Evolutionary conservation across 2,113 vertebrate species (phyloP).

Genomic region (Rhipidura dahli): DNA sequence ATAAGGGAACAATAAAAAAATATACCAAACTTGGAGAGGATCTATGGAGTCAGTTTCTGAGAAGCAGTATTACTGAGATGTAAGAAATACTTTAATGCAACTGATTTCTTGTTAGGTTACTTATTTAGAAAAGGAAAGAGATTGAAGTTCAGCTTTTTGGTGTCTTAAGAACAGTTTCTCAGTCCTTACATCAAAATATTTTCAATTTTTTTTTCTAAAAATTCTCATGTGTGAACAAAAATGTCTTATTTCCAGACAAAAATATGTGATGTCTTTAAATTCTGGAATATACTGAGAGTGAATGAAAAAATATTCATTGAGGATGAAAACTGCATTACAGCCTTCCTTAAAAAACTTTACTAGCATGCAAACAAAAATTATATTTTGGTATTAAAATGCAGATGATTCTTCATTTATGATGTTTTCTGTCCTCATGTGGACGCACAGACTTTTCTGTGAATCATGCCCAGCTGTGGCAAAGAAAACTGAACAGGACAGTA

Average conservation of each 20-base stretch:
- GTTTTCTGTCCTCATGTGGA: background rate
- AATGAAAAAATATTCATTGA: background rate
- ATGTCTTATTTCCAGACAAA: background rate
- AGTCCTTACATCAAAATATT: background rate
- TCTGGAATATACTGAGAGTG: background rate
- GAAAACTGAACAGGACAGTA: background rate
- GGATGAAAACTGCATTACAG: background rate
- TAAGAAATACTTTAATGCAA: background rate
- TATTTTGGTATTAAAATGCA: background rate
- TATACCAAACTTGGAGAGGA: background rate
- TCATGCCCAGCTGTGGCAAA: background rate
- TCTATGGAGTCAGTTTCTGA: background rate
- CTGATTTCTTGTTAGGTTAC: background rate
- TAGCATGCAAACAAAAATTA: background rate
- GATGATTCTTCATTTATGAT: background rate
- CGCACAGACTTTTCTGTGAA: background rate
- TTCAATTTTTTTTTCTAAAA: background rate
- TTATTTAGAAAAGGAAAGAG: background rate
- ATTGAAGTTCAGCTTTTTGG: background rate
- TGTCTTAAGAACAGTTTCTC: background rate
- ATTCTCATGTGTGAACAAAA: background rate
- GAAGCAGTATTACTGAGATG: background rate
- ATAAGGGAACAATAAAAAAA: background rate
- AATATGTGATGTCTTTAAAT: background rate
- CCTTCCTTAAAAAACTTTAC: background rate